Evolutionary conservation across 2,888 invertebrate species (phyloP).

Genomic region (Galerucella calmariensis): DNA sequence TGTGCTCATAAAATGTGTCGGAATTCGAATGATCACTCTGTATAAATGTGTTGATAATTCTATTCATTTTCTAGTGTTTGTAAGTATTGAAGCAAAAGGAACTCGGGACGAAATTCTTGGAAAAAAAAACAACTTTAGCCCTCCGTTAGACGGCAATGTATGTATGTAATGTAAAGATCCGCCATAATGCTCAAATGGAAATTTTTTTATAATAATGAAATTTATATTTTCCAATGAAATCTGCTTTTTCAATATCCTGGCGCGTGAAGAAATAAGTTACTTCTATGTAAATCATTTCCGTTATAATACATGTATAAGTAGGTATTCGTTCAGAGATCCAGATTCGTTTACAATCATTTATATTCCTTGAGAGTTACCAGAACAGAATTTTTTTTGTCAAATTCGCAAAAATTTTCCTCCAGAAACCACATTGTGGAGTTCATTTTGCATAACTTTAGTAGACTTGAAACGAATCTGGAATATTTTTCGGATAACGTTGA

Average conservation of each 20-base stretch:
- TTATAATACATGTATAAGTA: background rate
- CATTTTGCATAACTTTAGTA: slow-evolving; percentile 50
- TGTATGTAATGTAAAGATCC: no score
- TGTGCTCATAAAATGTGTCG: no score
- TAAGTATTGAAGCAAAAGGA: no score
- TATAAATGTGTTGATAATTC: no score
- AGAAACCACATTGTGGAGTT: slow-evolving; percentile 49
- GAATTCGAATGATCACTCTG: no score
- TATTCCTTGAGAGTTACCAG: slow-evolving; percentile 55
- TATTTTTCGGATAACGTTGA: background rate
- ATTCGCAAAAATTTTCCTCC: slow-evolving; percentile 49
- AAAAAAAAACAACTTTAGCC: no score
- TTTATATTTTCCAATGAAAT: no score
- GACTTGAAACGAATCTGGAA: slow-evolving; percentile 47
- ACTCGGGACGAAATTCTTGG: no score
- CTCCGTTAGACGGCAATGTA: no score
- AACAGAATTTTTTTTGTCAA: slow-evolving; percentile 53
- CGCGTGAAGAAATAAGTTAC: background rate
- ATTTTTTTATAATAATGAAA: no score
- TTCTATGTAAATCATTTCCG: background rate
- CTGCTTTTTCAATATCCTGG: background rate
- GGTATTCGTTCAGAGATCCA: slow-evolving; percentile 36
- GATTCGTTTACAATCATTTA: slow-evolving; percentile 61
- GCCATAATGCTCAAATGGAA: no score
- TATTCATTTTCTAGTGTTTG: no score